Base-by-base conservation (phyloP, 1,140 invertebrate species). In the Pachypsylla venusta region DNA sequence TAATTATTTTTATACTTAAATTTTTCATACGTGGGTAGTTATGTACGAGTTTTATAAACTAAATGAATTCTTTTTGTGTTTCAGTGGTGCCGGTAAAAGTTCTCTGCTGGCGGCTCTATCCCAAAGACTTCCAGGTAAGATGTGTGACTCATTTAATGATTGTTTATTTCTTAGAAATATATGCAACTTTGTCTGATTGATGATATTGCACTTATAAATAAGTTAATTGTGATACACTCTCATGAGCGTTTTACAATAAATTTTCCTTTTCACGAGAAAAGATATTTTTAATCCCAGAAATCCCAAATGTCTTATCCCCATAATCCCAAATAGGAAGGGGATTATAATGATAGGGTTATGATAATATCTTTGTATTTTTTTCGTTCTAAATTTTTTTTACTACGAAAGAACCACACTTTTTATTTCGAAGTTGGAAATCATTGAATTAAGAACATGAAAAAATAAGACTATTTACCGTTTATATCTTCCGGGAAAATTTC, bases 81-180 rank as follows among this genome's bases (percentile, higher is more conserved):
- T 59, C 39, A 93, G 91, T 72, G 93, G 93, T 24, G 88, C 93
- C 27, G 94, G 93, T 1, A 98, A 98, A 75, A 94, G 88, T 59
- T 95, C 93, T 0, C 73, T 98, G n/a, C 83, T 98, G 79, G 84
- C 89, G 58, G 83, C 89, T 2, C 72, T 97, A 48, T 92, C 89
- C 2, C 81, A 81, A 68, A 77, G 89, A 67, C 79, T 75, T 66
- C 75, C 83, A 70, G 76, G 84, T 81, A 76, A 77, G 65, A n/a
- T n/a, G n/a, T n/a, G n/a, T n/a, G n/a, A n/a, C n/a, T n/a, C n/a
- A 22, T 14, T 16, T 2, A 14, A 28, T 57, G n/a, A 5, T 25
- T 13, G n/a, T 57, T 58, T 16, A 39, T 62, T 19, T 57, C 58
- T 16, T 13, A 39, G 2, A 24, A 55, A 42, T 57, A 54, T 16